phyloP scores from a whole-genome alignment of 2,888 invertebrate genomes.

The Eupithecia subfuscata region DNA sequence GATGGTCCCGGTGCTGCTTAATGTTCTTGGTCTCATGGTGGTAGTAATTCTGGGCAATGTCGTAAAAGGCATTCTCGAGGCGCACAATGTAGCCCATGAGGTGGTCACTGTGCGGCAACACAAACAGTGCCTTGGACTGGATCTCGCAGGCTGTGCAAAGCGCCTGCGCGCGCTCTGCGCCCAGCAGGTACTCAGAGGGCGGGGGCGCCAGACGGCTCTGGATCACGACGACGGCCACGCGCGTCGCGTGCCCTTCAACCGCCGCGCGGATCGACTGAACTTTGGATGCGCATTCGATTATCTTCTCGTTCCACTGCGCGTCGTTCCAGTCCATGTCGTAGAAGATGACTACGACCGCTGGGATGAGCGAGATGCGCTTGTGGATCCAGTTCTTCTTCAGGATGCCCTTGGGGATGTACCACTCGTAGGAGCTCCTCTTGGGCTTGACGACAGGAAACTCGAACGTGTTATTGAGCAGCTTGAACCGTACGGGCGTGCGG shows the following conservation, averaged over 20 bases:
- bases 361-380: constrained; percentile 95
- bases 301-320: constrained; percentile 96
- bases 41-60: constrained; percentile 96
- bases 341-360: constrained; percentile 97
- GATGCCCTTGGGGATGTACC: constrained; percentile 97
- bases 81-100: constrained; percentile 89
- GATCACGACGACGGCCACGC: constrained; percentile 94
- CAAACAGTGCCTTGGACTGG: constrained; percentile 95
- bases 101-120: constrained; percentile 95
- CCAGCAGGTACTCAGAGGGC: constrained; percentile 91
- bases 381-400: constrained; percentile 97
- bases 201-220: constrained; percentile 92
- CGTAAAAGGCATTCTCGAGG: constrained; percentile 96
- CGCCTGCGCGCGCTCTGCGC: constrained; percentile 95
- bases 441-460: constrained; percentile 95
- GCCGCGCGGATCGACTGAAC: constrained; percentile 92
- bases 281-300: constrained; percentile 95
- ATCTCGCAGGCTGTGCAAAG: constrained; percentile 96
- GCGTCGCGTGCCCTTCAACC: constrained; percentile 88
- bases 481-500: constrained; percentile 92
- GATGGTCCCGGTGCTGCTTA: constrained; percentile 94
- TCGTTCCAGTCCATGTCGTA: constrained; percentile 99
- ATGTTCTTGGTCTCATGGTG: constrained; percentile 93
- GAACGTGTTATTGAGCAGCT: constrained; percentile 91
- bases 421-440: constrained; percentile 95